phyloP scores from a whole-genome alignment of 2,888 invertebrate species.

The Aporophyla lueneburgensis region DNA sequence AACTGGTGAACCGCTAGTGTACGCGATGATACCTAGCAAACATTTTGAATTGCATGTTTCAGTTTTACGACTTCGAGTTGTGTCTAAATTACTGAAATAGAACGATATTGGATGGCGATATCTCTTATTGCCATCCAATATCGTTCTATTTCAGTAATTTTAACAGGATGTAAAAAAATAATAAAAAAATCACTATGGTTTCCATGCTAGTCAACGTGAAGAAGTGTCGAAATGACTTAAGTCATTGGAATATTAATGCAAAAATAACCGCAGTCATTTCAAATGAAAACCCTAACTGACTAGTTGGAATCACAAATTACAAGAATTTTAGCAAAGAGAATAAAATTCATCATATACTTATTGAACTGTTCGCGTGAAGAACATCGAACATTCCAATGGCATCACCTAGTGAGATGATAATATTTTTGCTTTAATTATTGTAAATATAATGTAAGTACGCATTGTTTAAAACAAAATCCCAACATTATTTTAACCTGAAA shows the following conservation, averaged over 20 bases:
- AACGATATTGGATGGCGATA: no score
- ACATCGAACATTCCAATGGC: not conserved
- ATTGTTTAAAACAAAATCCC: not conserved
- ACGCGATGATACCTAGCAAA: no score
- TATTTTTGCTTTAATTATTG: not conserved
- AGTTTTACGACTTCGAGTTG: no score
- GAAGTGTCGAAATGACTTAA: not conserved
- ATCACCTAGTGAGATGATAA: not conserved
- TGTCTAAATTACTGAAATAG: no score
- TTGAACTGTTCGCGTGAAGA: not conserved
- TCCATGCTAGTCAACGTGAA: not conserved
- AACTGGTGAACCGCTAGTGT: no score
- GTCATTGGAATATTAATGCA: not conserved
- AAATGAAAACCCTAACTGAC: not conserved
- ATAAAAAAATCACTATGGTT: not conserved
- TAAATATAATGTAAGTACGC: not conserved
- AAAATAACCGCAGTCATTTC: not conserved
- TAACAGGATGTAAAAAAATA: not conserved
- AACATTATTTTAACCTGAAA: constrained; percentile 3
- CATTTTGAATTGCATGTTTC: no score
- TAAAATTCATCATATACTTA: not conserved
- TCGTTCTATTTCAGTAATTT: not conserved
- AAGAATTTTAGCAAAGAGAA: not conserved
- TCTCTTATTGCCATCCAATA: no score
- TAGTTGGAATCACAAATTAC: not conserved